Base-by-base conservation (phyloP, 2,888 invertebrate species). In the Philopedon plagiatum region DNA sequence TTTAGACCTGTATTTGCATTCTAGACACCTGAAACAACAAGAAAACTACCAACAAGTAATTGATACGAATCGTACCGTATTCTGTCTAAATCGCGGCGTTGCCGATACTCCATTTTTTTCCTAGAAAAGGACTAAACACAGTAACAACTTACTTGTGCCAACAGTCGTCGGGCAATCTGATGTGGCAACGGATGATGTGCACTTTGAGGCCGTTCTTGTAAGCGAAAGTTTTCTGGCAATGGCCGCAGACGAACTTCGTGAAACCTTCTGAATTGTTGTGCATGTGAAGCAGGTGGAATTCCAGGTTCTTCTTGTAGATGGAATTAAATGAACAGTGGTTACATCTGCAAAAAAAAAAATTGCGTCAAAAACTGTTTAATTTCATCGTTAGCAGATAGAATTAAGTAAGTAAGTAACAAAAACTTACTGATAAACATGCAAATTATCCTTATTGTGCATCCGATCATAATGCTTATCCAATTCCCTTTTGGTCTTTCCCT, bases 301-400 rank as follows among this genome's bases (percentile, higher is more conserved):
- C 71, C 56, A 75, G 15, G 29, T 75, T 75, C 34, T 71, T 71
- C 34, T 75, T 75, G 58, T 75, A 75, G 13, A 75, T 75, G 5
- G 74, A 71, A 19, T 51, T 67, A 44, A 75, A 75, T 0, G 54
- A 2, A 54, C 74, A 75, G 11, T 58, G 63, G 15, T 32, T 46
- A 23, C 74, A 75, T 34, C 67, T 67, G 44, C n/a, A n/a, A n/a
- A n/a, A n/a, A n/a, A n/a, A n/a, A 23, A 23, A 23, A n/a, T 15
- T n/a, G 15, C 7, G n/a, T 26, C 13, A 34, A 34, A 2, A 5
- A 5, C n/a, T n/a, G n/a, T n/a, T n/a, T n/a, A n/a, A n/a, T n/a
- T n/a, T n/a, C n/a, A n/a, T n/a, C n/a, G n/a, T n/a, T n/a, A n/a
- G n/a, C n/a, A n/a, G n/a, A n/a, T n/a, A n/a, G n/a, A n/a, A n/a